These are phyloP conservation scores for Misgurnus mizolepis DNA, from an alignment of 2,113 vertebrate genomes.

Conservation along the genomic window DNA sequence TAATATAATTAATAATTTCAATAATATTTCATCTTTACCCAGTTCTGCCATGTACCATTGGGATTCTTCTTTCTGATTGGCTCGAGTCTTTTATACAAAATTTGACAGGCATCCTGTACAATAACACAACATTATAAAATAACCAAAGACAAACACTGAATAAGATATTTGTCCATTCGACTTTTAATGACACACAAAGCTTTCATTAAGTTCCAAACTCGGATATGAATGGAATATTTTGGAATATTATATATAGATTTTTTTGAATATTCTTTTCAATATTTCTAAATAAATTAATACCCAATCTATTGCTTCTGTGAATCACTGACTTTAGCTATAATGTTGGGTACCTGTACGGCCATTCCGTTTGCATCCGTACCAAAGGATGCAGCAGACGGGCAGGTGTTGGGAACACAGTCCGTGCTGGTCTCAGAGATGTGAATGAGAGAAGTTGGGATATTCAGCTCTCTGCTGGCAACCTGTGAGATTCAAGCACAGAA, in stretches of 20 bases:
- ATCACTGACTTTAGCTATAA: neutral
- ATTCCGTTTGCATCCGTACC: slow-evolving; percentile 88
- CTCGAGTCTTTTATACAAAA: slow-evolving; percentile 80
- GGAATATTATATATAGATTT: too few relatives aligned
- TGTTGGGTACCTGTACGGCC: slow-evolving; percentile 82
- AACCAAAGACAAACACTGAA: neutral
- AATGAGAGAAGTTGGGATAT: slow-evolving; percentile 76
- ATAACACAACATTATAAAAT: neutral
- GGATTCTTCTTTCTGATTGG: slow-evolving; percentile 80
- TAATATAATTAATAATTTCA: too few relatives aligned
- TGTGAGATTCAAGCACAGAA: slow-evolving; percentile 53
- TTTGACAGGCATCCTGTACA: slow-evolving; percentile 85
- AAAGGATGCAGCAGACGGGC: slow-evolving; percentile 77
- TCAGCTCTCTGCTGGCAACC: slow-evolving; percentile 85
- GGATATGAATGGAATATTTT: too few relatives aligned
- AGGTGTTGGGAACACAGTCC: slow-evolving; percentile 80
- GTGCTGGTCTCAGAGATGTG: slow-evolving; percentile 87
- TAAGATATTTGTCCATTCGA: too few relatives aligned
- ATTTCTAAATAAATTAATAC: neutral
- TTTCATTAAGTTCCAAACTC: too few relatives aligned
- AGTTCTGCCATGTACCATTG: slow-evolving; percentile 83
- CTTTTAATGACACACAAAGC: too few relatives aligned
- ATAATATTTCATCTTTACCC: too few relatives aligned
- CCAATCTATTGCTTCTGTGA: neutral
- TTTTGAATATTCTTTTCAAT: too few relatives aligned